Conservation (phyloP, 1,140 invertebrate species). For the Euwallacea fornicatus region DNA sequence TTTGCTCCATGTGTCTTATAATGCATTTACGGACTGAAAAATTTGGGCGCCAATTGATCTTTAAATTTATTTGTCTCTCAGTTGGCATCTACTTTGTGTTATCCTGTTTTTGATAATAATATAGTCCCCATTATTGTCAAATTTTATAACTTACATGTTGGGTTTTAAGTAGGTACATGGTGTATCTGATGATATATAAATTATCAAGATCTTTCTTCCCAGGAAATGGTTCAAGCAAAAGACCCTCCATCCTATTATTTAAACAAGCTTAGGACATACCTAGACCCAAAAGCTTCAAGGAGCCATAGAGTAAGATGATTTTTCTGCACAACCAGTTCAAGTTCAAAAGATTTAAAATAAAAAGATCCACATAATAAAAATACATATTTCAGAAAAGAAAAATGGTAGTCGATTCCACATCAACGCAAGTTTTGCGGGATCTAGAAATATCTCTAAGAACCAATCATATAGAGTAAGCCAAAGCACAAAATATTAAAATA, state of each 20-base stretch:
- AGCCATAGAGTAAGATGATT: slow-evolving; percentile 80
- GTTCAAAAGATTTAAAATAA: neutral
- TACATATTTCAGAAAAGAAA: slow-evolving; percentile 85
- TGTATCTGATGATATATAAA: neutral
- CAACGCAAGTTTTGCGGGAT: slow-evolving; percentile 96
- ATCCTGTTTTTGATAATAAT: no score
- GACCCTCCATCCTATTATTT: slow-evolving; percentile 95
- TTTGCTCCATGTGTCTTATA: no score
- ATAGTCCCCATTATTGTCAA: neutral
- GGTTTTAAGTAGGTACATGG: neutral
- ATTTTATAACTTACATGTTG: neutral
- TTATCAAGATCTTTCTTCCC: slow-evolving; percentile 23
- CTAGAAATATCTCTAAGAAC: slow-evolving; percentile 97
- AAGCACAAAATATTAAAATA: neutral
- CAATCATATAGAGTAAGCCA: slow-evolving; percentile 95
- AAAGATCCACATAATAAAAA: neutral
- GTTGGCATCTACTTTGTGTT: no score
- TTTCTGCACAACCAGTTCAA: no score
- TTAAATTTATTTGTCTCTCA: no score
- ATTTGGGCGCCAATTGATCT: no score
- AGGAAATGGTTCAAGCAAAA: slow-evolving; percentile 96
- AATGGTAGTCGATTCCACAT: slow-evolving; percentile 95
- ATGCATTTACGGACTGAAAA: no score
- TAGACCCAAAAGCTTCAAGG: slow-evolving; percentile 93
- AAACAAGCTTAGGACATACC: slow-evolving; percentile 88